Evolutionary conservation across 2,113 vertebrate species (phyloP).

Genomic region (Orientallactaga bullata): DNA sequence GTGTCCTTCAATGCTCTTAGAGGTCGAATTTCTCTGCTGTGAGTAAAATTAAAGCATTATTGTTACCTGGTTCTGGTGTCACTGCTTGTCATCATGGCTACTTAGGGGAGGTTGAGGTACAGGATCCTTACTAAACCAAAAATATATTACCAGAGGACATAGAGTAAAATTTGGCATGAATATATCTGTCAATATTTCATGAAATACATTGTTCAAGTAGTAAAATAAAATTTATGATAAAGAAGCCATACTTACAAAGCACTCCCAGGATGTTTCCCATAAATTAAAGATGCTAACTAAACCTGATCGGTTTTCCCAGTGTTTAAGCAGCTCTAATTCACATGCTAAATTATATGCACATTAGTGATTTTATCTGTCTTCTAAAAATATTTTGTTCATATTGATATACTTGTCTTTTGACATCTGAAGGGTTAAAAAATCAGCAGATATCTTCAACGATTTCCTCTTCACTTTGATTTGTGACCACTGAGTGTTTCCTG

Average conservation of each 20-base stretch:
- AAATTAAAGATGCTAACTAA: not conserved
- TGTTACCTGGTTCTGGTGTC: too few relatives aligned
- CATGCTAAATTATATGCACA: not conserved
- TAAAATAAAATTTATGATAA: not conserved
- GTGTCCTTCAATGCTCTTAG: not conserved
- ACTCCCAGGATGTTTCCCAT: not conserved
- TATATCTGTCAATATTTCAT: not conserved
- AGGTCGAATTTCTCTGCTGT: not conserved
- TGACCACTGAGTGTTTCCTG: slow-evolving; percentile 25
- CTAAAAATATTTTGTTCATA: not conserved
- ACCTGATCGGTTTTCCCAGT: not conserved
- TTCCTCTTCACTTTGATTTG: not conserved
- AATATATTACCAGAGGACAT: not conserved
- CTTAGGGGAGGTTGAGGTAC: too few relatives aligned
- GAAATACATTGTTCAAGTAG: not conserved
- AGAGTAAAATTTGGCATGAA: not conserved
- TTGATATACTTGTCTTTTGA: not conserved
- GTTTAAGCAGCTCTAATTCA: not conserved
- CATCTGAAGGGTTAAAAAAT: not conserved
- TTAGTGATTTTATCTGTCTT: not conserved
- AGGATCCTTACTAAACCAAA: not conserved
- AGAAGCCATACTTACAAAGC: not conserved
- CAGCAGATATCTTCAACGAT: not conserved
- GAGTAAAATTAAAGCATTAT: not conserved
- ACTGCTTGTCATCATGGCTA: too few relatives aligned